Evolutionary conservation across 2,888 invertebrate species (phyloP), one percentile per base, ranked within the genome.

Genomic region (Pseudococcus longispinus): DNA sequence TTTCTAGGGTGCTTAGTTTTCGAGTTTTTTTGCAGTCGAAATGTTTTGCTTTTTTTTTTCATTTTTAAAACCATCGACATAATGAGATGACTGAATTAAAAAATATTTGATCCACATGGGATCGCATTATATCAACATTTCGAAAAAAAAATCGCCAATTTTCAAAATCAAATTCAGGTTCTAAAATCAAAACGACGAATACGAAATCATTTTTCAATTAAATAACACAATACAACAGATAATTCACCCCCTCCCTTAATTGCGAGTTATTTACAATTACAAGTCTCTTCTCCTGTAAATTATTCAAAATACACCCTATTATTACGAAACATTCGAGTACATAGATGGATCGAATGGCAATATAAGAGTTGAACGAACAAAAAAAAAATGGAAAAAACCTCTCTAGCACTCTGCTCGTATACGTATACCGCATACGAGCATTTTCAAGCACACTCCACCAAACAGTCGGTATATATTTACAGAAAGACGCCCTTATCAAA

Each of bases 401-500:
- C 29, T 70, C 18, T 70, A 70, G 70, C 32, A 70, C 70, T 70
- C n/a, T 18, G 23, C 9, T 23, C 37, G 8, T 37, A 37, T 9
- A n/a, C 4, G n/a, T 55, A 55, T 5, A 2, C 11, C 11, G 23
- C 11, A 60, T 60, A 70, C 70, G 29, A 70, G 70, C 26, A 70
- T 18, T 70, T 70, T 70, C 29, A 70, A 70, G 70, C 29, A 70
- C 29, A 70, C 70, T 70, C 18, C 29, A 70, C 29, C 37, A 37
- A 9, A 37, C 4, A 70, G 13, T 29, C 29, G 1, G 70, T 70
- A 70, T 70, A 70, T 29, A 70, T 70, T 70, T 70, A 26, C 29
- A 29, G 70, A 70, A 70, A 70, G 70, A 70, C 29, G 70, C 70
- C 70, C 18, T 70, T 70, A 70, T 70, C 70, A 29, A 70, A 70